A percentile compares a stretch with the other conserved stretches of the same genome.
These are phyloP conservation scores for Henricia sp. DNA, from an alignment of 53 echinoderm and acorn worm species.

Conservation along the genomic window DNA sequence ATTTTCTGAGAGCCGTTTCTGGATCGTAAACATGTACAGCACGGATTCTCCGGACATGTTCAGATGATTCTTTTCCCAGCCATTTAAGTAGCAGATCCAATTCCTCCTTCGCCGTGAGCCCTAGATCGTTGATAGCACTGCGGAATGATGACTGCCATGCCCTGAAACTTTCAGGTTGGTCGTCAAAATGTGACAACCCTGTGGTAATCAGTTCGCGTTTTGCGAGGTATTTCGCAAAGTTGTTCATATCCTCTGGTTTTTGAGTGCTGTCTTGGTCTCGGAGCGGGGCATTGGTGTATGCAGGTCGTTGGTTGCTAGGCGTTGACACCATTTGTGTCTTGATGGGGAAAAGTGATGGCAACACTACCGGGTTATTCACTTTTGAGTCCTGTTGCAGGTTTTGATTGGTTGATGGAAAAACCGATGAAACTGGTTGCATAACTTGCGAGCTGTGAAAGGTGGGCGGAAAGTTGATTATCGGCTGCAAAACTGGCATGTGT, in stretches of 20 bases:
- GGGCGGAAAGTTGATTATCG: too few relatives aligned
- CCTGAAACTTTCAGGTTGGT: neutral
- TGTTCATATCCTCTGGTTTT: neutral
- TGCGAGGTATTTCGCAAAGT: neutral
- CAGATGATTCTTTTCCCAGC: neutral
- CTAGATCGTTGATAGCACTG: neutral
- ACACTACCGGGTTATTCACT: too few relatives aligned
- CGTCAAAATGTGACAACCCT: neutral
- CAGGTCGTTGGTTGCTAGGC: too few relatives aligned
- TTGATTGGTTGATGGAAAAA: too few relatives aligned
- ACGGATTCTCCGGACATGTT: neutral
- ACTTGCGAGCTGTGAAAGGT: too few relatives aligned
- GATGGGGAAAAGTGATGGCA: too few relatives aligned
- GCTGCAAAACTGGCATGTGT: neutral
- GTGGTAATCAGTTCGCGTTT: too few relatives aligned
- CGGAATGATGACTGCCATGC: neutral
- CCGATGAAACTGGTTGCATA: too few relatives aligned
- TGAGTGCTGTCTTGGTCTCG: too few relatives aligned
- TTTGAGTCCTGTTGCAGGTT: too few relatives aligned
- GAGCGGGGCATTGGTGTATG: too few relatives aligned
- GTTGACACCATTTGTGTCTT: too few relatives aligned
- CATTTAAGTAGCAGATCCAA: neutral
- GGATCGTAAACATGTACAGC: neutral
- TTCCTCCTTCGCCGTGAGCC: neutral
- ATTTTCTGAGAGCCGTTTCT: neutral